A percentile compares a stretch with the other conserved stretches of the same genome.
These are phyloP conservation scores for Melolontha melolontha DNA, from an alignment of 2,888 invertebrate genomes.

Conservation along the genomic window DNA sequence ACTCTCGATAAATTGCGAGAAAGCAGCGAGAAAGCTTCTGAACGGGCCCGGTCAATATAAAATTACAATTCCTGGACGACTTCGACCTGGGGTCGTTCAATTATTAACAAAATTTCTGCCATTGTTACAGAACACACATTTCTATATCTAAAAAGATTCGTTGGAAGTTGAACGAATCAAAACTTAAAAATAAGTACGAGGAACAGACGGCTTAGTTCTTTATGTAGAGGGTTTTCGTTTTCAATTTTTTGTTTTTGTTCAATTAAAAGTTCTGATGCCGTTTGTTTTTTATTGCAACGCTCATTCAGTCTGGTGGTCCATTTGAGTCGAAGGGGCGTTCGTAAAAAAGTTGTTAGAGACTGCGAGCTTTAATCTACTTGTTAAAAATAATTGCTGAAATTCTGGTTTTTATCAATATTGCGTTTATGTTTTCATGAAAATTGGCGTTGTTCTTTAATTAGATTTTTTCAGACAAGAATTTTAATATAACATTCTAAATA, in stretches of 20 bases:
- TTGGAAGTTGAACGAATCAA: background rate
- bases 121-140: conserved; percentile 3
- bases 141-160: no score
- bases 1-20: background rate
- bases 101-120: conserved; percentile 11
- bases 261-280: conserved; percentile 23
- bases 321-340: no score
- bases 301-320: background rate
- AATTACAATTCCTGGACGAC: conserved; percentile 10
- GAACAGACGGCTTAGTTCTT: background rate
- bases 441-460: no score
- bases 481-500: no score
- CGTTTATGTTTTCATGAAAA: no score
- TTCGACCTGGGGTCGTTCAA: conserved; percentile 4
- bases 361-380: no score
- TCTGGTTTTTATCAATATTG: no score
- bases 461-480: no score
- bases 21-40: background rate
- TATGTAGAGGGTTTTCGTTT: background rate
- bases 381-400: no score
- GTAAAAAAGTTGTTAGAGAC: no score
- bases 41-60: background rate
- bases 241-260: conserved; percentile 20
- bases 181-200: background rate
- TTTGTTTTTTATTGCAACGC: no score